Evolutionary conservation across 2,113 vertebrate genomes (phyloP).

Genomic region (Sapajus apella): DNA sequence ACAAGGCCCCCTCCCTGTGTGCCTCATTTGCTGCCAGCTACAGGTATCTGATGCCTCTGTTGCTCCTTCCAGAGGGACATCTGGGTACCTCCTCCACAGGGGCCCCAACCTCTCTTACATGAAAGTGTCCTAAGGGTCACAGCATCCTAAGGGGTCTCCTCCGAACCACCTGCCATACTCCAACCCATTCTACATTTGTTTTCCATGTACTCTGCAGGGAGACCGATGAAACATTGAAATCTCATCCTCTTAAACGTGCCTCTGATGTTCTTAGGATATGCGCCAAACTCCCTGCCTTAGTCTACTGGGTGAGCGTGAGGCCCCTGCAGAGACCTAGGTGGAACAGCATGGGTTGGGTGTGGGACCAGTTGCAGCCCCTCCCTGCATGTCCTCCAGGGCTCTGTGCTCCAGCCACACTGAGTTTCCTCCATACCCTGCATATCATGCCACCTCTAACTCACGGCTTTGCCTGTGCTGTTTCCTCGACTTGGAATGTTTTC

Average conservation of each 20-base stretch:
- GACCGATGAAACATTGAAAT: neutral
- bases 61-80: neutral
- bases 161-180: neutral
- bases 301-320: fast-evolving
- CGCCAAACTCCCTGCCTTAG: neutral
- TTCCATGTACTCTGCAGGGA: neutral
- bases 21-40: neutral
- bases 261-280: neutral
- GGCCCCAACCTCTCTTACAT: neutral
- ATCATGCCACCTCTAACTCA: fast-evolving
- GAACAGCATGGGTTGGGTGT: fast-evolving
- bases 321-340: neutral
- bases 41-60: neutral
- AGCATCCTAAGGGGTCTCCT: neutral
- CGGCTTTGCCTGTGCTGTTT: neutral
- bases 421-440: fast-evolving
- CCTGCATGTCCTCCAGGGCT: neutral
- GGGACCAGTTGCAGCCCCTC: fast-evolving
- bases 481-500: neutral
- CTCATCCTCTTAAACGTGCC: neutral
- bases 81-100: no score
- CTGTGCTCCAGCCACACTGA: fast-evolving
- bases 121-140: neutral
- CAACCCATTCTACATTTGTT: fast-evolving
- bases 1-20: fast-evolving